phyloP scores from a whole-genome alignment of 2,797 vertebrate genomes.

The Psittacula derbiana region DNA sequence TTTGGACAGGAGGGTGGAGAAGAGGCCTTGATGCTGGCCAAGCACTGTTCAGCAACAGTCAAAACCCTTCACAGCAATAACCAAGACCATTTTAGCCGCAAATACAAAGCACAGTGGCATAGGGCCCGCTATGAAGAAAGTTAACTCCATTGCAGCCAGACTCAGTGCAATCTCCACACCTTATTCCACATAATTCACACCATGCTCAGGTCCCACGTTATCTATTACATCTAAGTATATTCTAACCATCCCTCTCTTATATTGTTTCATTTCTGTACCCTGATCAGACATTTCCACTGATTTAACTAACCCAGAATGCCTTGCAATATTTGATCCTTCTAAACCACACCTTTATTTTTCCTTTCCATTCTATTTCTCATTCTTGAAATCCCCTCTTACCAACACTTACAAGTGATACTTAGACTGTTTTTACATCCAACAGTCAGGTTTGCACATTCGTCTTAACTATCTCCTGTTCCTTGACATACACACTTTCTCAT shows the following conservation, averaged over 20 bases:
- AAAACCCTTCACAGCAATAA: not conserved
- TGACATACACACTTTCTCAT: not conserved
- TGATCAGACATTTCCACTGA: not conserved
- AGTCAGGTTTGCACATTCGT: not conserved
- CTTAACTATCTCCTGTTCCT: not conserved
- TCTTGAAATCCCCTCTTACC: not conserved
- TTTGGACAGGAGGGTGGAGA: rapidly evolving
- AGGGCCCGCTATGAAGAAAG: not conserved
- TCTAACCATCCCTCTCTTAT: not conserved
- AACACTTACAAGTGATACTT: not conserved
- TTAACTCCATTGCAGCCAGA: not conserved
- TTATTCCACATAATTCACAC: not conserved
- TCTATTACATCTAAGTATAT: not conserved
- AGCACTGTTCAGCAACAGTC: not conserved
- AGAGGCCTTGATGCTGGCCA: not conserved
- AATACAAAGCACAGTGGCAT: not conserved
- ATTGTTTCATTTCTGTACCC: not conserved
- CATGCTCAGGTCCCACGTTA: not conserved
- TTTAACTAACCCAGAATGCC: not conserved
- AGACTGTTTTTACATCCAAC: not conserved
- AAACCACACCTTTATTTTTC: not conserved
- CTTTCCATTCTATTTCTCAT: not conserved
- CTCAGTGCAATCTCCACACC: not conserved
- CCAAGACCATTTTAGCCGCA: not conserved
- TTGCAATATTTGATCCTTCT: not conserved